Evolutionary conservation across 92 coral and sea anemone genomes (phyloP), one percentile per base, ranked within the genome.

Genomic region (Epizoanthus scotinus): DNA sequence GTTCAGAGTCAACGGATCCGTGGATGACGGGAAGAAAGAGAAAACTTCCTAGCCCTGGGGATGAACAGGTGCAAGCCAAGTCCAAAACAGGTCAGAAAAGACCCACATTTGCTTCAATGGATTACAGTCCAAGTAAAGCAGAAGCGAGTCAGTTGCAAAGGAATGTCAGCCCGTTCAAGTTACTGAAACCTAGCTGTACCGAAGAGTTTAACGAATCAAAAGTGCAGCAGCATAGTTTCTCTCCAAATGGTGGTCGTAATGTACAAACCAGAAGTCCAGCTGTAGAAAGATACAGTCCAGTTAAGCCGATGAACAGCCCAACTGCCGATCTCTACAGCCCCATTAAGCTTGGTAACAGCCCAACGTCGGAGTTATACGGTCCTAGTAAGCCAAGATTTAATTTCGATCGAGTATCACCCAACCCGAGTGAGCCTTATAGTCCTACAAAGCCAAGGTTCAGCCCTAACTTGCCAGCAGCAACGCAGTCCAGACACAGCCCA

Each of bases 391-490:
- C 49, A 58, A 31, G 24, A 24, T 75, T 75, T 12, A 36, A 19
- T 75, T 75, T 75, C 14, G 81, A 75, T 24, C 57, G 59, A 40
- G 8, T 38, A 75, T 55, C 31, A 22, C 6, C 6, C 34, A 59
- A 40, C 42, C 54, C 55, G 3, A 75, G 67, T 3, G 81, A 75
- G 12, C 55, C 68, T 3, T 75, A 47, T 34, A 75, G 81, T 14
- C 81, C 81, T 6, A 75, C 81, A 36, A 75, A 75, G 63, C 79
- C 79, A 49, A 42, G 60, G 10, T 6, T 27, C 40, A 73, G 79
- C 25, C 79, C 79, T 18, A 36, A 73, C 28, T 27, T 73, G 19
- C 79, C 79, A 2, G 79, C 38, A n/a, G 58, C 52, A 17, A 59
- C 79, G 2, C 79, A 73, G 65, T 28, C 79, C 31, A 73, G 62